phyloP scores from a whole-genome alignment of 2,113 vertebrate genomes.

The Semnornis frantzii region DNA sequence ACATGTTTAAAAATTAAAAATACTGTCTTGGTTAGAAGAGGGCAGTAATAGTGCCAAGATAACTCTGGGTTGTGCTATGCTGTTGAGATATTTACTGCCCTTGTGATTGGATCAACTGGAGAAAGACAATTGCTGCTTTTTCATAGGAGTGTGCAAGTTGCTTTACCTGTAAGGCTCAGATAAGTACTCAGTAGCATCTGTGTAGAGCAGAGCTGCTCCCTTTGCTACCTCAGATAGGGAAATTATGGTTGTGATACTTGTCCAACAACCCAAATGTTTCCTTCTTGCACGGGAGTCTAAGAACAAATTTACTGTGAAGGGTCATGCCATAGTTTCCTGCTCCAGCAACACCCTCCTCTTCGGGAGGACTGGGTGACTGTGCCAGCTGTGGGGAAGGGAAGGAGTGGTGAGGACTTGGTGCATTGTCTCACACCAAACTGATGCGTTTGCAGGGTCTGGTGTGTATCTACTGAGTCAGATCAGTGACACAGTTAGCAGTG shows the following conservation, averaged over 20 bases:
- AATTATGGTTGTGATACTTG: neutral
- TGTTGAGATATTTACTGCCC: neutral
- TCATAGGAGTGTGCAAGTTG: neutral
- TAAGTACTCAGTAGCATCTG: neutral
- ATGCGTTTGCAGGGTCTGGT: neutral
- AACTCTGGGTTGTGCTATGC: neutral
- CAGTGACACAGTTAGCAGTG: neutral
- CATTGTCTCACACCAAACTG: conserved; percentile 8
- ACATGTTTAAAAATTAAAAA: neutral
- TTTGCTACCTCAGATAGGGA: neutral
- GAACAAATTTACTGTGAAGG: neutral
- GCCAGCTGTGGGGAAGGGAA: neutral
- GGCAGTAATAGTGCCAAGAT: neutral
- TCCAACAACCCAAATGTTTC: neutral
- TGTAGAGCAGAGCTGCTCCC: neutral
- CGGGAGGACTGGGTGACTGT: neutral
- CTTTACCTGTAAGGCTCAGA: neutral
- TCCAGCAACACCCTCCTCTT: neutral
- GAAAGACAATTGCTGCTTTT: neutral
- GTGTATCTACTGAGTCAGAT: neutral
- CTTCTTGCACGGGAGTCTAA: neutral
- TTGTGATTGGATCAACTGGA: neutral
- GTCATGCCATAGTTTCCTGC: neutral
- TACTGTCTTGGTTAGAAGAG: neutral
- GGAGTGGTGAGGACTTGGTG: neutral